Percentiles rank a stretch among this genome's conserved stretches.
Evolutionary conservation across 2,888 invertebrate genomes (phyloP).

Genomic region (Tenodera sinensis): DNA sequence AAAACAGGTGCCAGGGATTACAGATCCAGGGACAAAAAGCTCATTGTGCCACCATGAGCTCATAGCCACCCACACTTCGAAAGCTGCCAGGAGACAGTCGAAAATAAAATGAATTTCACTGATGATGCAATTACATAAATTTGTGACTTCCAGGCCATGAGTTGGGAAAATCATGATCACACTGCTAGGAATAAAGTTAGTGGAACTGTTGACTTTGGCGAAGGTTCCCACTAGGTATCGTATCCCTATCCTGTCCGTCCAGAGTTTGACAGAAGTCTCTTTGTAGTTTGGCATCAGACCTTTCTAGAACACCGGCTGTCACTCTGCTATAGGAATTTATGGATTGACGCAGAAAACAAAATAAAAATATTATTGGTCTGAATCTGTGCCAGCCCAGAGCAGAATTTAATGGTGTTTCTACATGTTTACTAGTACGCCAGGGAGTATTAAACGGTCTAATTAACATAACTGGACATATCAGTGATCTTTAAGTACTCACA

Average conservation of each 20-base stretch:
- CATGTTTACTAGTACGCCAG: not conserved
- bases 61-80: too few relatives aligned
- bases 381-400: not conserved
- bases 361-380: not conserved
- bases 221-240: not conserved
- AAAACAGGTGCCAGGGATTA: too few relatives aligned
- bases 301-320: conserved; percentile 11
- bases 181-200: not conserved
- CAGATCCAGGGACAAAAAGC: too few relatives aligned
- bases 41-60: too few relatives aligned
- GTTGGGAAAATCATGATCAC: not conserved
- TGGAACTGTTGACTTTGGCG: conserved; percentile 13
- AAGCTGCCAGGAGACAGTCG: too few relatives aligned
- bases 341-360: not conserved
- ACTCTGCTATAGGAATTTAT: not conserved
- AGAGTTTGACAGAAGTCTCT: not conserved
- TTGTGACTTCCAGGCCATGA: too few relatives aligned
- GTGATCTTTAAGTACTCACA: too few relatives aligned
- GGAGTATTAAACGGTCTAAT: not conserved
- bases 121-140: too few relatives aligned
- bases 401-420: not conserved
- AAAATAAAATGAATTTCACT: too few relatives aligned
- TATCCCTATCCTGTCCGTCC: not conserved
- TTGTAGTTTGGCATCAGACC: conserved; percentile 12
- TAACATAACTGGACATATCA: not conserved